Evolutionary conservation across 2,113 vertebrate genomes (phyloP).

Genomic region (Gallinago media): DNA sequence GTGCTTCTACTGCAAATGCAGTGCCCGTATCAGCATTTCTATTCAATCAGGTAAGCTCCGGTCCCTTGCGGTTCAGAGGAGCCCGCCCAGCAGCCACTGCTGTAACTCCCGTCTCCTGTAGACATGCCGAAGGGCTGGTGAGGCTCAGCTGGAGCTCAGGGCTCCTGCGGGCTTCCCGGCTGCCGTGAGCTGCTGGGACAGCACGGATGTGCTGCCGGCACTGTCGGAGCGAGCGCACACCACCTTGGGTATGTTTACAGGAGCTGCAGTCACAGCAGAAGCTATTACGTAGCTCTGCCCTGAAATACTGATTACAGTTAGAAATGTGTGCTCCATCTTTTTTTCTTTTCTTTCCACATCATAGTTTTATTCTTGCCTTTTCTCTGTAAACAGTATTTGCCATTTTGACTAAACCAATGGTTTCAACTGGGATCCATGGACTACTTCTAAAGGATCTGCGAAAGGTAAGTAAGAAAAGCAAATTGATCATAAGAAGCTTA

Average conservation of each 20-base stretch:
- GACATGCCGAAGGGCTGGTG: accelerated
- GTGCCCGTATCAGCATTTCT: neutral
- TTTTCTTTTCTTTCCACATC: neutral
- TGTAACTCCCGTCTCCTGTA: accelerated
- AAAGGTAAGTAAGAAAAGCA: slow-evolving; percentile 39
- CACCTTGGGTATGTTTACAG: accelerated
- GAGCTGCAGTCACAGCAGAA: neutral
- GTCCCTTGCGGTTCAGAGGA: neutral
- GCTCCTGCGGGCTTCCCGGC: neutral
- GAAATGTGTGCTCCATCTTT: neutral
- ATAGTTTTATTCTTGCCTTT: neutral
- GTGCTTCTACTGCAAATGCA: neutral
- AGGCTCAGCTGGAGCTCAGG: neutral
- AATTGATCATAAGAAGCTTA: neutral
- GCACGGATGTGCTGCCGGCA: accelerated
- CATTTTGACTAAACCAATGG: neutral
- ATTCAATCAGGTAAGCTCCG: neutral
- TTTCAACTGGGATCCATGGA: neutral
- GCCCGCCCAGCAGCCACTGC: accelerated
- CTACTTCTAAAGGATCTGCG: neutral
- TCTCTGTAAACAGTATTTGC: neutral
- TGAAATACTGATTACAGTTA: neutral
- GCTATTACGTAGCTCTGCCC: neutral
- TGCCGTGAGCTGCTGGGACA: neutral
- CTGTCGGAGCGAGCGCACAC: accelerated